phyloP scores from a whole-genome alignment of 1,140 invertebrate species.

The Cardiocondyla obscurior region DNA sequence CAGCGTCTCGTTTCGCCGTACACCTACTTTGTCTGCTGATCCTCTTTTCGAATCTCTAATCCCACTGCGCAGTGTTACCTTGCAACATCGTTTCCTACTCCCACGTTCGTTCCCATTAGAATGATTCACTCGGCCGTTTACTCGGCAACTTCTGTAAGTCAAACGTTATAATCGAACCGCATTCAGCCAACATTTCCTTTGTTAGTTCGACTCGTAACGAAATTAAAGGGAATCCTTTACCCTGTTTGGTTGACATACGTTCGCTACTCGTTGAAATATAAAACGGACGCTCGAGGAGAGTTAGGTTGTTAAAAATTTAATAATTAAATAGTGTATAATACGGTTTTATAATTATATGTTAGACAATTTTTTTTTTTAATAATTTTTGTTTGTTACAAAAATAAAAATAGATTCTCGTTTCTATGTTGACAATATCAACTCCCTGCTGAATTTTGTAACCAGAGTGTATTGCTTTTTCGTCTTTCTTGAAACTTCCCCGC shows the following conservation, averaged over 20 bases:
- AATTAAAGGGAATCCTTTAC: constrained; percentile 17
- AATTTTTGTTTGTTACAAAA: not conserved
- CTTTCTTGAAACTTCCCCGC: not conserved
- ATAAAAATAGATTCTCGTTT: not conserved
- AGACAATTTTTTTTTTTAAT: not conserved
- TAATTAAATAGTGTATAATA: not conserved
- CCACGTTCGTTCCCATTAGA: constrained; percentile 26
- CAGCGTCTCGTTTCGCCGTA: not conserved
- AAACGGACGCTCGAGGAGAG: not conserved
- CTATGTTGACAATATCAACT: not conserved
- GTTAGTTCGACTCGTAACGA: constrained; percentile 1
- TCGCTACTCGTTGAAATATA: constrained; percentile 14
- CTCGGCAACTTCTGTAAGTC: constrained; percentile 33
- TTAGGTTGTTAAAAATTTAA: not conserved
- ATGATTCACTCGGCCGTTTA: constrained; percentile 28
- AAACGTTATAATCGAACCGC: constrained; percentile 49
- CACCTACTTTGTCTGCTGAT: not conserved
- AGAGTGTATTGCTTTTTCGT: not conserved
- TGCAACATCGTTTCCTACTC: constrained; percentile 9
- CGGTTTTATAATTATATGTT: not conserved
- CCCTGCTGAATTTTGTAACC: constrained; percentile 11
- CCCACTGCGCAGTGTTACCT: not conserved
- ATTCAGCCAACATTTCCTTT: not conserved
- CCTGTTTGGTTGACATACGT: not conserved
- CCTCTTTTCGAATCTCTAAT: not conserved